phyloP scores from a whole-genome alignment of 2,113 vertebrate species.

The Octodon degus region DNA sequence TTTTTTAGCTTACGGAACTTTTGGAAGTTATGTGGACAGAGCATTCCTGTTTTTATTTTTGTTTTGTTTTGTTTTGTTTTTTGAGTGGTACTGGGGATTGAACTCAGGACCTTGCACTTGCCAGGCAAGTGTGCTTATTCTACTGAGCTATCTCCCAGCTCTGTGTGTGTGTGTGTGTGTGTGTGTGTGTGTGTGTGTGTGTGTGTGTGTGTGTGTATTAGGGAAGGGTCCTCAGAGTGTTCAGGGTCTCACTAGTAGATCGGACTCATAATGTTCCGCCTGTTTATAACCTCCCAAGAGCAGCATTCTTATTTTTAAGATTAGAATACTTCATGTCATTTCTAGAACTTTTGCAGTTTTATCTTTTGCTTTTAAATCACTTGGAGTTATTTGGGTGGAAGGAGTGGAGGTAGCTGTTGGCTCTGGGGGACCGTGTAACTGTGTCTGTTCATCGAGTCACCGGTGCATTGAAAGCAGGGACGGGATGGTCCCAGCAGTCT shows the following conservation, averaged over 20 bases:
- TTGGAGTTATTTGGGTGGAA: background rate
- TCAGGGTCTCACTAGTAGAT: no score
- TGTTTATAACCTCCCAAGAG: no score
- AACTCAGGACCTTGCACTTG: no score
- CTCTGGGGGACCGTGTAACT: background rate
- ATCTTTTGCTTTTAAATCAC: background rate
- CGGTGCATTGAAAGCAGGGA: background rate
- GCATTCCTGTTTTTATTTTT: background rate
- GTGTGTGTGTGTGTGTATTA: no score
- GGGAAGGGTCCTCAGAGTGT: no score
- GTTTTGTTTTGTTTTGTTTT: no score
- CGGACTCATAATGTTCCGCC: no score
- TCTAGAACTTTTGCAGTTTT: background rate
- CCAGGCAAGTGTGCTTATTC: no score
- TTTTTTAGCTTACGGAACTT: background rate
- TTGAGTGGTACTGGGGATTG: no score
- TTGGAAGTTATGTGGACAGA: background rate
- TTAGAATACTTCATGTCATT: background rate
- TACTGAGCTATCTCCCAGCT: no score
- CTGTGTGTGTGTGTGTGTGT: no score
- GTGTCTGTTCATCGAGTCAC: background rate
- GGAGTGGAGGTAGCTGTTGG: background rate
- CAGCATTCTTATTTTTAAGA: background rate
- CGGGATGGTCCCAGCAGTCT: background rate
- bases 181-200: no score